Conservation (phyloP, 2,797 vertebrate species). For the Gallinago nigripennis region DNA sequence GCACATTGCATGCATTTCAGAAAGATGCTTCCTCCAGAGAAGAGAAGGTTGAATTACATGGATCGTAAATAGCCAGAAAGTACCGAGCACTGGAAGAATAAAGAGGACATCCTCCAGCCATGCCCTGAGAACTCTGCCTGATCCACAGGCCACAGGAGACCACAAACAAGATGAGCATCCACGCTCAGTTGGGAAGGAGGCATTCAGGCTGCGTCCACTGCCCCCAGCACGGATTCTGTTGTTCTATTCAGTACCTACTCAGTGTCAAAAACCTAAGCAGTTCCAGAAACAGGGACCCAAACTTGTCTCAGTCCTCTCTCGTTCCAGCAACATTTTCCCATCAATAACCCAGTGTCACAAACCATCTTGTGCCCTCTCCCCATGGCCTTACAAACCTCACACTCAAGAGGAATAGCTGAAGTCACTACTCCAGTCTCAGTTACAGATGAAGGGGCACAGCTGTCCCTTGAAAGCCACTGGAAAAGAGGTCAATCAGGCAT, state of each 20-base stretch:
- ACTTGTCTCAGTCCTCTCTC: background rate
- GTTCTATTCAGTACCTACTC: background rate
- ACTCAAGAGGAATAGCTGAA: background rate
- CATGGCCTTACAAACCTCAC: background rate
- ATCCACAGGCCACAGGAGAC: background rate
- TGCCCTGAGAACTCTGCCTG: rapidly evolving
- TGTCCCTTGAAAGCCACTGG: background rate
- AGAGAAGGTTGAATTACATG: background rate
- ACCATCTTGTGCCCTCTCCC: background rate
- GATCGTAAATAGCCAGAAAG: background rate
- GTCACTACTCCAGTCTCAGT: background rate
- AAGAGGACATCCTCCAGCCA: background rate
- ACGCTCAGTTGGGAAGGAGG: rapidly evolving
- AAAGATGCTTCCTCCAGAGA: background rate
- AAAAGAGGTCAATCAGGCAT: background rate
- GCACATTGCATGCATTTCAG: background rate
- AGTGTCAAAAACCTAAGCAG: background rate
- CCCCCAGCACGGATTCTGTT: background rate
- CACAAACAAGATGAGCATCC: background rate
- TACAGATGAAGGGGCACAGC: background rate
- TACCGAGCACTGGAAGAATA: background rate
- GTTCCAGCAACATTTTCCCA: too few species aligned
- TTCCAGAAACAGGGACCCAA: background rate
- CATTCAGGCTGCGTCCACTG: rapidly evolving
- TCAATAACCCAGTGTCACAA: background rate